Percentiles rank a stretch among this genome's conserved stretches.
These are phyloP conservation scores for Gila robusta DNA, from an alignment of 2,797 vertebrate genomes.

Conservation along the genomic window DNA sequence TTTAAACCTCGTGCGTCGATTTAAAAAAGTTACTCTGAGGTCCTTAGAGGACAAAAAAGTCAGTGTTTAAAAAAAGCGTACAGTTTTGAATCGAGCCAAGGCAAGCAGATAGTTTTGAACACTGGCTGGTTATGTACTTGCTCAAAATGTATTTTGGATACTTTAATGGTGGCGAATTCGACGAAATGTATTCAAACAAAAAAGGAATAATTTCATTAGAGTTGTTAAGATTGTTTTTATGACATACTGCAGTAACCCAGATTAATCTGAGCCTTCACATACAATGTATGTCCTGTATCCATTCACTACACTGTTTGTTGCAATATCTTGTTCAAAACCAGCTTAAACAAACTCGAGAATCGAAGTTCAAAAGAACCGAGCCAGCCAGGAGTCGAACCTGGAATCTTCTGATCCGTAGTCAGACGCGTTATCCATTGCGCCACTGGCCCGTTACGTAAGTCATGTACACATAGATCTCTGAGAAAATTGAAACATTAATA, in stretches of 20 bases:
- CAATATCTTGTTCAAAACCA: not conserved
- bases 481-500: too few relatives aligned
- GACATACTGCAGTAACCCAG: not conserved
- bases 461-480: rapidly evolving
- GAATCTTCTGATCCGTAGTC: constrained; percentile 73
- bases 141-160: too few relatives aligned
- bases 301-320: not conserved
- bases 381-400: constrained; percentile 85
- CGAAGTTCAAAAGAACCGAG: constrained; percentile 63
- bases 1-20: too few relatives aligned
- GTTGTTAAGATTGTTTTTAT: not conserved
- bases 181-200: not conserved
- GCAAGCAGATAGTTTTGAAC: too few relatives aligned
- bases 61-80: too few relatives aligned
- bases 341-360: not conserved
- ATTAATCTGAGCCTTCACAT: not conserved
- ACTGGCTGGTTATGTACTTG: too few relatives aligned
- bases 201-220: not conserved
- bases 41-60: too few relatives aligned
- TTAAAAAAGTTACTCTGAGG: too few relatives aligned
- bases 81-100: too few relatives aligned
- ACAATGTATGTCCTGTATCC: too few relatives aligned
- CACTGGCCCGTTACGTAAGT: not conserved
- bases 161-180: not conserved
- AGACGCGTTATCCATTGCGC: constrained; percentile 67